Base-by-base conservation (phyloP, 2,888 invertebrate species). In the Conchocele bisecta region DNA sequence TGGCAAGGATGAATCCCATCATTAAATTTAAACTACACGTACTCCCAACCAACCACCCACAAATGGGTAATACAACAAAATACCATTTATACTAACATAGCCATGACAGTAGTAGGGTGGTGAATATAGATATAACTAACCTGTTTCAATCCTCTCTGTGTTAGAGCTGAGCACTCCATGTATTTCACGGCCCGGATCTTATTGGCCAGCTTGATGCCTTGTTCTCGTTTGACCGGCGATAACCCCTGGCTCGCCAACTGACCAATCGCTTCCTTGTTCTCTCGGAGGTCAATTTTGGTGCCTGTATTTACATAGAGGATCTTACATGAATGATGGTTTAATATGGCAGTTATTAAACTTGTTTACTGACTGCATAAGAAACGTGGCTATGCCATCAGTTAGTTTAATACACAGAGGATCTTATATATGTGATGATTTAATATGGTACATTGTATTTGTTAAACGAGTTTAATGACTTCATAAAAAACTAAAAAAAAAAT, bases 121-220 rank as follows among this genome's bases (percentile, higher is more conserved):
- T 35, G 11, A 15, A 35, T 11, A n/a, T 20, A n/a, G 24, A n/a
- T 5, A 9, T 26, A 9, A 44, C 78, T 48, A 65, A 93, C 93
- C 94, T 97, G 97, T 92, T 98, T 98, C 65, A 99, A 94, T 76
- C 99, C 99, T 89, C 98, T 94, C 92, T 99, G 99, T 85, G 99
- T 99, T 83, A 99, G 93, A 71, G 99, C 99, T 61, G 99, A 99
- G 92, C 99, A 99, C 93, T 99, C 99, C 95, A 99, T 96, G 91
- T 99, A 99, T 93, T 98, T 98, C 65, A 98, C 97, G 83, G 99
- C 99, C 91, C 98, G 94, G 90, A 99, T 96, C 95, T 98, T 99
- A 91, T 98, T 98, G 44, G 99, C 98, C 93, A 99, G 93, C 92
- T 99, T 98, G 91, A 98, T 97, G 68, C 98, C 99, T 92, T 99